Evolutionary conservation across 2,888 invertebrate species (phyloP), one percentile per base, ranked within the genome.

Genomic region (Cosmia trapezina): DNA sequence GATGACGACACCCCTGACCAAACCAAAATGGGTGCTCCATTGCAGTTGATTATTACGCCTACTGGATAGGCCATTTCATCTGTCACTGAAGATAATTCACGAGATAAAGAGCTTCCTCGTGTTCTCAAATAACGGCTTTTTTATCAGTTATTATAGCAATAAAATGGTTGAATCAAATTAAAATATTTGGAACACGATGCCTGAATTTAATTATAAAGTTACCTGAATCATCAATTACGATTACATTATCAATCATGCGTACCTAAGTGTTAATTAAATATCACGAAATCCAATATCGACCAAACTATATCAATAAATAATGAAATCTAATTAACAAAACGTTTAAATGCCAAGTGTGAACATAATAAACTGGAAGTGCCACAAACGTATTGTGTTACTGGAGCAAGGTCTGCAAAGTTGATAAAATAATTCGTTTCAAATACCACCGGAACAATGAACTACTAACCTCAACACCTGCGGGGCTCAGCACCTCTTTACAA

Each of bases 381-480:
- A 78, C 61, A 73, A 74, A 79, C 75, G 73, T 71, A 85, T 74
- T 75, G 85, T 86, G 86, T 83, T 80, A 91, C 78, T 89, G 81
- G 86, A 86, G 75, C 91, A 91, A 91, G 89, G 91, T 81, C 85
- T 84, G 66, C 70, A 41, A 78, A 78, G 62, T 72, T 75, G 73
- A 83, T 81, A 80, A 76, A 86, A 83, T 80, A 86, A 87, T 87
- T 80, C 62, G 76, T 72, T 83, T 83, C 78, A 89, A 92, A 92
- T 91, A 87, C 78, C 89, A 92, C 70, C 78, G 78, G 87, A 77
- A 88, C 89, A 88, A 89, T 87, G 89, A 84, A 88, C 88, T 61
- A 67, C 70, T 81, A 81, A 83, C 80, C 78, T 72, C 75, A 78
- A 83, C 87, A 83, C 83, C 73, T 85, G 84, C 59, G 56, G 22